Base-by-base conservation (phyloP, 2,888 invertebrate genomes). In the Heliconius hortense region DNA sequence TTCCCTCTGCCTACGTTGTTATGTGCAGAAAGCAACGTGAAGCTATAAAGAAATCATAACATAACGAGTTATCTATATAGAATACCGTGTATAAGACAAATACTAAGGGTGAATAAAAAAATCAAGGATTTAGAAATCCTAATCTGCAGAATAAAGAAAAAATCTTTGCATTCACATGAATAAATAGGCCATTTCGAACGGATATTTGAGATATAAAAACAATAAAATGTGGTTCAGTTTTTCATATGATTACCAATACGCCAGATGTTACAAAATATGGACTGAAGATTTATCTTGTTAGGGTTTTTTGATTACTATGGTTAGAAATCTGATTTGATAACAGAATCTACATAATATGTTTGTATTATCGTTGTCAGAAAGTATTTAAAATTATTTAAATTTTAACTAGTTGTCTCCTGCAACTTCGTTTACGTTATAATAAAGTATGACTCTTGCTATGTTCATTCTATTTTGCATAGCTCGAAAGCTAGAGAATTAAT, bases 141-240 rank as follows among this genome's bases (percentile, higher is more conserved):
- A 31, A 63, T 63, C 63, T 63, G 10, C 18, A 21, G 60, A 28
- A 63, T 21, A 21, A 10, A 63, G 31, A 31, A 63, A 53, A 63
- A 72, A 48, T 72, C 28, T 24, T 62, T 62, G 4, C 21, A 72
- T 18, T 43, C 62, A 18, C 43, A 43, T 67, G 43, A 67, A 67
- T 67, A 67, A 43, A 28, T 48, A 28, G 67, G 43, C 48, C 48
- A 48, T 67, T 67, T 48, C 48, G 43, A 63, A 63, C 63, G 18
- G 72, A 53, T 28, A 43, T 72, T 28, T 48, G 4, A 72, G 43
- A 62, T 28, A 31, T 53, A 31, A 10, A 59, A 71, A 26, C 28
- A 60, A 72, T n/a, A 28, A 62, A 63, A 48, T 72, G 62, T 63
- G 21, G 43, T 62, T 8, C 43, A 48, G 43, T 63, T 43, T 72